Percentiles rank a stretch among this genome's conserved stretches.
These are phyloP conservation scores for Lucilia sericata DNA, from an alignment of 1,140 invertebrate species.

Conservation along the genomic window DNA sequence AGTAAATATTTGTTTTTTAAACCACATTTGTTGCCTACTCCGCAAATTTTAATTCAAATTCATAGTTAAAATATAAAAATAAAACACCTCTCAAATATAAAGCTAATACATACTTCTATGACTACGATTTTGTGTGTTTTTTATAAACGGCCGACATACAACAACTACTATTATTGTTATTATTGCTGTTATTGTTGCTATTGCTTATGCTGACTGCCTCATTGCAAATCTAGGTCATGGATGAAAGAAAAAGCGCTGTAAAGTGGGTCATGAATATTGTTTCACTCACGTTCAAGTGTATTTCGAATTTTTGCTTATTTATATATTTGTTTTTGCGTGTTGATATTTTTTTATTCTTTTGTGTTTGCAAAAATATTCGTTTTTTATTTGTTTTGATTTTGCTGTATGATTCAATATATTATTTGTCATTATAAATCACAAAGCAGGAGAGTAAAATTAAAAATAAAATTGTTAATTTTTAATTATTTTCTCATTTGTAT, in stretches of 20 bases:
- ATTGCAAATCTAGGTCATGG: constrained; percentile 46
- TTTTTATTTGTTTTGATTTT: constrained; percentile 31
- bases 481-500: too few species aligned
- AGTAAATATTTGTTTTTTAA: background rate
- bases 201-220: constrained; percentile 36
- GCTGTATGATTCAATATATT: constrained; percentile 16
- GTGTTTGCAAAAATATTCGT: constrained; percentile 17
- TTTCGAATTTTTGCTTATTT: constrained; percentile 42
- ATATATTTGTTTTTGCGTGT: constrained; percentile 1
- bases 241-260: constrained; percentile 48
- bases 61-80: constrained; percentile 45
- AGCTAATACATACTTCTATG: background rate
- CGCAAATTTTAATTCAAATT: constrained; percentile 50
- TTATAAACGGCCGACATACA: constrained; percentile 29
- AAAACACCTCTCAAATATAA: constrained; percentile 52
- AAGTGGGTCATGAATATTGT: constrained; percentile 48
- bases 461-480: too few species aligned
- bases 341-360: constrained; percentile 25
- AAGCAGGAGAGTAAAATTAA: too few species aligned
- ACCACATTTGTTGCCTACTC: constrained; percentile 54
- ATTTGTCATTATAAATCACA: background rate
- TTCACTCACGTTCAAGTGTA: constrained; percentile 48
- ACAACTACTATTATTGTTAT: constrained; percentile 25
- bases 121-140: background rate
- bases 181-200: background rate